Percentiles rank a stretch among this genome's conserved stretches.
These are phyloP conservation scores for Stichopus horrens DNA, from an alignment of 53 echinoderm and acorn worm genomes.

Conservation along the genomic window DNA sequence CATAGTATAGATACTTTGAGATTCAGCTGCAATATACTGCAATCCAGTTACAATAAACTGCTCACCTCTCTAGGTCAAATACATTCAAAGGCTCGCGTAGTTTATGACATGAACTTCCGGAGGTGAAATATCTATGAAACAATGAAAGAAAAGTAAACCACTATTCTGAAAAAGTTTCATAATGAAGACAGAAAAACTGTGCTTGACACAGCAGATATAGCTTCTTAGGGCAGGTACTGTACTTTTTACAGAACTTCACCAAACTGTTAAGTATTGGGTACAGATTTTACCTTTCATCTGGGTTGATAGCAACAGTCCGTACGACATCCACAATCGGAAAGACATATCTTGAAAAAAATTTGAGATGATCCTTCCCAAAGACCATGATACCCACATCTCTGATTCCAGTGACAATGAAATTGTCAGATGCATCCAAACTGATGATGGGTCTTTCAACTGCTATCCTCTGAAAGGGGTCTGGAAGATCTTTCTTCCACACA, in stretches of 20 bases:
- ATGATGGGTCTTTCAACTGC: background rate
- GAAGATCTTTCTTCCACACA: conserved; percentile 20
- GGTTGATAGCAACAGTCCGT: conserved; percentile 10
- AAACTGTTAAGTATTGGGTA: too few relatives aligned
- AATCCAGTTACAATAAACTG: background rate
- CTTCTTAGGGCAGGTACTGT: too few relatives aligned
- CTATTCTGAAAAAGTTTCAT: too few relatives aligned
- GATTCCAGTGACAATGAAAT: conserved; percentile 7
- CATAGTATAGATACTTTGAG: too few relatives aligned
- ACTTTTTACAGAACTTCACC: too few relatives aligned
- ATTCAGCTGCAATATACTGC: background rate
- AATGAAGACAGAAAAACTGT: too few relatives aligned
- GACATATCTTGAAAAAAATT: background rate
- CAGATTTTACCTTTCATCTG: conserved; percentile 5
- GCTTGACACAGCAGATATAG: too few relatives aligned
- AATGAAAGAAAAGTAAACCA: background rate
- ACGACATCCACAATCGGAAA: conserved; percentile 4
- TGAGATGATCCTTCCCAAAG: conserved; percentile 12
- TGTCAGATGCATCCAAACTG: conserved; percentile 16
- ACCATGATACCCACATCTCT: conserved; percentile 25
- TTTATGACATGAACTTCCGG: conserved; percentile 21
- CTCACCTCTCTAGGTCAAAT: conserved; percentile 17
- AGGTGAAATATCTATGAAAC: conserved; percentile 7
- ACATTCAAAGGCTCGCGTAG: conserved; percentile 5
- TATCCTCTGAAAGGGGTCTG: conserved; percentile 2